Evolutionary conservation across 2,888 invertebrate genomes (phyloP).

Genomic region (Tiliacea aurago): DNA sequence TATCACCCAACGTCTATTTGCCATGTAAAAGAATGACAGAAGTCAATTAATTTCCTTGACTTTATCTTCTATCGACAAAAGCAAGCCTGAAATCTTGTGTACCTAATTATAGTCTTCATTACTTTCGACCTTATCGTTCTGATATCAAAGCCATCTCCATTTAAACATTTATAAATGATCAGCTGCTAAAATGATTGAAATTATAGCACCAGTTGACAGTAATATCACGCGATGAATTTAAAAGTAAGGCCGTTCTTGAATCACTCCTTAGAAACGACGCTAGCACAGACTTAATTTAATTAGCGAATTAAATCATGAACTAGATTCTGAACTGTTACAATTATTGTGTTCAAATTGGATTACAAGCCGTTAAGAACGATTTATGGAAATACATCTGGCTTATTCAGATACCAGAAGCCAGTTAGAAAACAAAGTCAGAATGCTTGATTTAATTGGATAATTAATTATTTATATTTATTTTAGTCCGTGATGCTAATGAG

Average conservation of each 20-base stretch:
- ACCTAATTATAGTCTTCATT: background rate
- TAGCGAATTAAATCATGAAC: background rate
- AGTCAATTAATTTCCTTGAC: too few relatives aligned
- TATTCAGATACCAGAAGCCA: background rate
- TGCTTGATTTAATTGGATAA: background rate
- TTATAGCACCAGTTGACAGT: background rate
- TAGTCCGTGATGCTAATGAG: background rate
- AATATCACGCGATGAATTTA: constrained; percentile 13
- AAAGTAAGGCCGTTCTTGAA: constrained; percentile 11
- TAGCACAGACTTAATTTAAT: background rate
- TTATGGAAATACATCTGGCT: background rate
- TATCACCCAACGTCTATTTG: too few relatives aligned
- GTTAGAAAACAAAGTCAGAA: background rate
- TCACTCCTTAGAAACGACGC: background rate
- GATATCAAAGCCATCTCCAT: background rate
- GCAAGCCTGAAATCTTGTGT: background rate
- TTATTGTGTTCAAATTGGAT: background rate
- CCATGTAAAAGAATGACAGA: too few relatives aligned
- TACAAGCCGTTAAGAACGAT: constrained; percentile 1
- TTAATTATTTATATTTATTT: too few relatives aligned
- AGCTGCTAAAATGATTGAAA: background rate
- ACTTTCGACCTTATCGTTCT: background rate
- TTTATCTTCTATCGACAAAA: background rate
- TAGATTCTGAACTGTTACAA: background rate
- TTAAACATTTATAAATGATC: background rate